Base-by-base conservation (phyloP, 2,888 invertebrate genomes). In the Dusona sp. region DNA sequence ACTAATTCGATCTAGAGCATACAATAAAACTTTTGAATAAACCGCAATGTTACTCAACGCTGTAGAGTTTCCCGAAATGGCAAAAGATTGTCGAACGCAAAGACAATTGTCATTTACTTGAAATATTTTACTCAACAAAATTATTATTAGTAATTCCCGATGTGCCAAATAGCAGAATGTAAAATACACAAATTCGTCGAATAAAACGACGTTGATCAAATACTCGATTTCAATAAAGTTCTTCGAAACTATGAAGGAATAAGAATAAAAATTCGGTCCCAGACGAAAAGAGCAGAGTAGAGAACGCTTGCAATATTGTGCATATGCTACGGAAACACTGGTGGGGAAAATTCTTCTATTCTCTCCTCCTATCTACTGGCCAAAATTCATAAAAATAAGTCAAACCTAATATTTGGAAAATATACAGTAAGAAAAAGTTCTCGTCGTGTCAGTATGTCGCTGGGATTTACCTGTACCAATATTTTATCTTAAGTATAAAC, bases 221-320 rank as follows among this genome's bases (percentile, higher is more conserved):
- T 67, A 54, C 70, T 77, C 45, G 36, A 83, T 77, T 80, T 57
- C 38, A 36, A 79, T 54, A 83, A 83, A 86, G 72, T 48, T 72
- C 48, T 61, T 64, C 38, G 22, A 16, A 22, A 61, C 54, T 65
- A 54, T 25, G 65, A 19, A n/a, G 19, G 22, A 81, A 13, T 11
- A 77, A 57, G 70, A 25, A 38, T 68, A 38, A 29, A 7, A 25
- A n/a, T 38, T 13, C 61, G 4, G 19, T 8, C 4, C 22, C 29
- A 22, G 42, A 16, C 36, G 29, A 42, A 51, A 57, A 74, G 33
- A 70, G 54, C 33, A 68, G 36, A n/a, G 61, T 42, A 36, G 78
- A 25, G 45, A 36, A 70, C 57, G 45, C 36, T 70, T 54, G 85
- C 83, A 80, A 83, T 86, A 80, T 79, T 67, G 72, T 61, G 79